A percentile compares a stretch with the other conserved stretches of the same genome.
phyloP scores from a whole-genome alignment of 30 jellyfish, hydroid and myxozoan species.

The Sanderia malayensis region DNA sequence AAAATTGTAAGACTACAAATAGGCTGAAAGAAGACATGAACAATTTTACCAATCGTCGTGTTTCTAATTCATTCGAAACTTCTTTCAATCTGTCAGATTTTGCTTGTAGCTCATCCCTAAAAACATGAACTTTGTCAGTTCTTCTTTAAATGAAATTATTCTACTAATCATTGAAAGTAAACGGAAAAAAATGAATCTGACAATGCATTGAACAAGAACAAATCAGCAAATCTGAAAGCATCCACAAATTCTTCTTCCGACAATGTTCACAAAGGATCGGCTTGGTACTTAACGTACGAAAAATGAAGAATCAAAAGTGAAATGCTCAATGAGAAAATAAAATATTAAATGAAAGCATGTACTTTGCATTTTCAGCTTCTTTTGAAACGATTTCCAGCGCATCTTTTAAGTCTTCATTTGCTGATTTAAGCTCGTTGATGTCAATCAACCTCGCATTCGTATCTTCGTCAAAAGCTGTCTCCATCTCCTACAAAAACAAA shows the following conservation, averaged over 20 bases:
- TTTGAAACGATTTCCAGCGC: slow-evolving; percentile 44
- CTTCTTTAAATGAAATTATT: no score
- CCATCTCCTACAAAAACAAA: slow-evolving; percentile 56
- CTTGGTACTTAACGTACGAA: no score
- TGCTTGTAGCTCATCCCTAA: slow-evolving; percentile 29
- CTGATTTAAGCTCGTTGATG: slow-evolving; percentile 22
- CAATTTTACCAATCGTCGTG: slow-evolving; percentile 25
- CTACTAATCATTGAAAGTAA: no score
- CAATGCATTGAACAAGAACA: no score
- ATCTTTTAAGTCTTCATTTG: slow-evolving; percentile 48
- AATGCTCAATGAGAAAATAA: no score
- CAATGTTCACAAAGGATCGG: no score
- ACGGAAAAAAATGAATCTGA: no score
- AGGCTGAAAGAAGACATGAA: background rate
- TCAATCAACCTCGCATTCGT: slow-evolving; percentile 45
- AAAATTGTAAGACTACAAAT: background rate
- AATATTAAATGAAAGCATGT: no score
- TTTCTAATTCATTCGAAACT: slow-evolving; percentile 31
- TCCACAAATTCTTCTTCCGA: no score
- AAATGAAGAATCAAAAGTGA: no score
- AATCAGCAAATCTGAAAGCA: no score
- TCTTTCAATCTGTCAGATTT: slow-evolving; percentile 18
- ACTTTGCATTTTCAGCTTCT: slow-evolving; percentile 50
- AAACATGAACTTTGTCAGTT: no score
- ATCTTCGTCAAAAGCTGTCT: slow-evolving; percentile 61